Evolutionary conservation across 2,113 vertebrate genomes (phyloP).

Genomic region (Anas platyrhynchos): DNA sequence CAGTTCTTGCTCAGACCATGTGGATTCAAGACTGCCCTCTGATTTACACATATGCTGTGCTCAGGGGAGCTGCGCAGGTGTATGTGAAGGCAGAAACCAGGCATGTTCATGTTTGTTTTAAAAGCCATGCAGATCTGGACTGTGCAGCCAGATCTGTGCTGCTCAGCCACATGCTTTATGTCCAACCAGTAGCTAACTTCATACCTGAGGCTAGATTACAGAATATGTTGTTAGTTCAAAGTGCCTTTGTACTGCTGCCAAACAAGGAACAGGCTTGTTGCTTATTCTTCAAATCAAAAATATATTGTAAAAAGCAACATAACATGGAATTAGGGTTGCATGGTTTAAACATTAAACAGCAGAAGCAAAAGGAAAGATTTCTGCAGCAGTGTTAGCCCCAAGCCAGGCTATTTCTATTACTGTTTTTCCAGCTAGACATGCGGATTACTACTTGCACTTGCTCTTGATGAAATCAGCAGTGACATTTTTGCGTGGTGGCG

Average conservation of each 20-base stretch:
- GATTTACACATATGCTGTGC: neutral
- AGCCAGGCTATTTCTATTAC: neutral
- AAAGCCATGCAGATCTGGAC: neutral
- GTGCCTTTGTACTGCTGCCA: conserved; percentile 49
- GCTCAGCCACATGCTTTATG: conserved; percentile 2
- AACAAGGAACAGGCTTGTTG: conserved; percentile 8
- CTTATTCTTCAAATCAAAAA: conserved; percentile 21
- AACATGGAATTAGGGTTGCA: neutral
- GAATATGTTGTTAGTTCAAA: neutral
- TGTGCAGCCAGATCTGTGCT: neutral
- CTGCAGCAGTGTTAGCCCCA: neutral
- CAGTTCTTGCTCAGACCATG: conserved; percentile 25
- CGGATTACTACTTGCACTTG: neutral
- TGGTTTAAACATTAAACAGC: neutral
- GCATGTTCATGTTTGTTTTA: neutral
- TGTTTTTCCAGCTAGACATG: neutral
- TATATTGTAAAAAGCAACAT: neutral
- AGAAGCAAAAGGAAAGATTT: neutral
- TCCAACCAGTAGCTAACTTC: conserved; percentile 29
- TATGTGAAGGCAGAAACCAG: conserved; percentile 11
- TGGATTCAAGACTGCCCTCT: neutral
- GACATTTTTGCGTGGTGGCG: neutral
- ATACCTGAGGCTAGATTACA: conserved; percentile 51
- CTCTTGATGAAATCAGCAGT: neutral
- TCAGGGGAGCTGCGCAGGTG: conserved; percentile 22